Conservation (phyloP, 2,113 vertebrate genomes). For the Tragelaphus buxtoni region DNA sequence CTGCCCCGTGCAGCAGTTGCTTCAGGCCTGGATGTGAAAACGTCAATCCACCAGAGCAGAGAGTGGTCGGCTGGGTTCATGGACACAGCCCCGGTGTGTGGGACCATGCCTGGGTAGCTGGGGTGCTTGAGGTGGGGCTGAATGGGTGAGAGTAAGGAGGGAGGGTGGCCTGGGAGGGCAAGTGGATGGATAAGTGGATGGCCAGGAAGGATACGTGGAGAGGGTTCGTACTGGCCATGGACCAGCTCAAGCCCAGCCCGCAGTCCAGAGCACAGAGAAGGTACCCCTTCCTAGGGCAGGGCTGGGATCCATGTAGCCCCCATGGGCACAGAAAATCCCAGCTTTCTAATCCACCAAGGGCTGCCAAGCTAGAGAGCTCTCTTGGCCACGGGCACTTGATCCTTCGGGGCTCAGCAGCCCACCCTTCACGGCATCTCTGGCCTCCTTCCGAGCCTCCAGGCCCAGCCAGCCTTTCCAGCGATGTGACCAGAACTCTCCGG, state of each 20-base stretch:
- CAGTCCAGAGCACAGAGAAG: not conserved
- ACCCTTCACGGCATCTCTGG: not conserved
- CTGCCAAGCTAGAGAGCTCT: not conserved
- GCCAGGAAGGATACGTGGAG: accelerated
- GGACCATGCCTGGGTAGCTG: not conserved
- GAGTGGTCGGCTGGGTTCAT: not conserved
- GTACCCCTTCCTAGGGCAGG: not conserved
- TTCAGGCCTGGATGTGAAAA: not conserved
- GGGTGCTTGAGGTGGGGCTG: not conserved
- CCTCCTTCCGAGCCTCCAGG: not conserved
- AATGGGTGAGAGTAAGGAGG: not conserved
- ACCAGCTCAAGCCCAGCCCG: not conserved
- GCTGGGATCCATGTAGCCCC: not conserved
- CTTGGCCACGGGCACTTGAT: not conserved
- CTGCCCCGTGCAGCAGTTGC: not conserved
- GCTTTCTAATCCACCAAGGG: not conserved
- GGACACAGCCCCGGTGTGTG: not conserved
- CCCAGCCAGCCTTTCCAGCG: not conserved
- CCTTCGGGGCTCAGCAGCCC: not conserved
- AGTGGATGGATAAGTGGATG: no score
- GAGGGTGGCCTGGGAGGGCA: not conserved
- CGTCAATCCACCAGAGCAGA: not conserved
- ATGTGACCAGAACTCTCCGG: not conserved
- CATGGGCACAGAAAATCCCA: not conserved
- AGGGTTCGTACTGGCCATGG: accelerated